Evolutionary conservation across 2,113 vertebrate species (phyloP), one percentile per base, ranked within the genome.

Genomic region (Ifrita kowaldi): DNA sequence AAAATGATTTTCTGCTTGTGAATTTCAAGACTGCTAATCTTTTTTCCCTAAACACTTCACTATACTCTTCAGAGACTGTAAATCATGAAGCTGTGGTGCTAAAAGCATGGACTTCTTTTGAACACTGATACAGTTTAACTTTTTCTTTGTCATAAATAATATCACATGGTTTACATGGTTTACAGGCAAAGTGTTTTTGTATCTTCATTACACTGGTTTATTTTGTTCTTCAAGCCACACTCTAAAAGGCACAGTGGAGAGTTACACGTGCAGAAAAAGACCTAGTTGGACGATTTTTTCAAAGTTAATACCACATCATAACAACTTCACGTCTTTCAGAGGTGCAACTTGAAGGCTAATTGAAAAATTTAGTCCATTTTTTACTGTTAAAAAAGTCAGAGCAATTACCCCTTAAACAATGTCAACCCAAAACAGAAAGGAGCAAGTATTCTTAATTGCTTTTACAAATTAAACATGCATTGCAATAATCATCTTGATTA

Each of bases 401-500:
- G 80, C n/a, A 90, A 37, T 15, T 28, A 33, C 4, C 7, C 4
- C 15, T 57, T 57, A 73, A 71, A 21, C 4, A 60, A 22, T 46
- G 30, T 65, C 26, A 64, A 39, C 2, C 7, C 57, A 41, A 83
- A 62, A 67, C 7, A 5, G 5, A 59, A 8, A 75, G 7, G 2
- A 89, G 3, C 2, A 24, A 19, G 1, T 33, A 41, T 47, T 80
- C 19, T 50, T 30, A 32, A 13, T 23, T 57, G 16, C 7, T 83
- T 87, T 85, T 55, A n/a, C 8, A 47, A 64, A 44, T 60, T 33
- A 76, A 47, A 10, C 7, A 24, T 6, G 3, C 10, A 11, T 28
- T 3, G 0, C 19, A 35, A 39, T 26, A 80, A 56, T 24, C 10
- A 26, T 8, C 14, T n/a, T 1, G 0, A 15, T 67, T 33, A 68